Evolutionary conservation across 1,140 invertebrate species (phyloP), one percentile per base, ranked within the genome.

Genomic region (Prorops nasuta): DNA sequence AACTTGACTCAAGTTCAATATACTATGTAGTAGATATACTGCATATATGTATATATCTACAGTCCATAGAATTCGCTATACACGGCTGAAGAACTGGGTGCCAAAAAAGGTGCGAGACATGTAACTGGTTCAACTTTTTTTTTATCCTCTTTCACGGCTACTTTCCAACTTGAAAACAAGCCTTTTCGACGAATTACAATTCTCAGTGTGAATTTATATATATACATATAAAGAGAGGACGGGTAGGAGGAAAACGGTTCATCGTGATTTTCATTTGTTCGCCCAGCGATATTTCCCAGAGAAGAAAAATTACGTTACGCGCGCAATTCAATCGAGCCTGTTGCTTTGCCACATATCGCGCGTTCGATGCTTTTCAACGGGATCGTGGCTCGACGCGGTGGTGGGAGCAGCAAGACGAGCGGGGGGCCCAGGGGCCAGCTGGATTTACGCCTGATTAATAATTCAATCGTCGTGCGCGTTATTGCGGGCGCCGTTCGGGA

Each of bases 81-180:
- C 40, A 22, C n/a, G 15, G 22, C 10, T 1, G 17, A 7, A 21
- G 28, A 31, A 42, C 39, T 7, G 21, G 22, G 12, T 18, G 41
- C 54, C 46, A 45, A 39, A 63, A 65, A 70, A 66, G 61, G 66
- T 70, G 63, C 67, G 68, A 28, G 69, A 72, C 67, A 69, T 62
- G 56, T 64, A 63, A 71, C 69, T 71, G 68, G 71, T n/a, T n/a
- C n/a, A n/a, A n/a, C n/a, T n/a, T n/a, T 72, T 71, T 72, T 72
- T 71, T 70, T 71, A 72, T 72, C 69, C 69, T 71, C 66, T 72
- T 72, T 28, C n/a, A n/a, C n/a, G n/a, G n/a, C n/a, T 69, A 53
- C 67, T 67, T 59, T 52, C 56, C 32, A 69, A 60, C 63, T 63
- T 45, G 40, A 53, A 51, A 54, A 67, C 58, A 41, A 32, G 37